Conservation (phyloP, 92 coral and sea anemone genomes). For the Phenganax subtilis region DNA sequence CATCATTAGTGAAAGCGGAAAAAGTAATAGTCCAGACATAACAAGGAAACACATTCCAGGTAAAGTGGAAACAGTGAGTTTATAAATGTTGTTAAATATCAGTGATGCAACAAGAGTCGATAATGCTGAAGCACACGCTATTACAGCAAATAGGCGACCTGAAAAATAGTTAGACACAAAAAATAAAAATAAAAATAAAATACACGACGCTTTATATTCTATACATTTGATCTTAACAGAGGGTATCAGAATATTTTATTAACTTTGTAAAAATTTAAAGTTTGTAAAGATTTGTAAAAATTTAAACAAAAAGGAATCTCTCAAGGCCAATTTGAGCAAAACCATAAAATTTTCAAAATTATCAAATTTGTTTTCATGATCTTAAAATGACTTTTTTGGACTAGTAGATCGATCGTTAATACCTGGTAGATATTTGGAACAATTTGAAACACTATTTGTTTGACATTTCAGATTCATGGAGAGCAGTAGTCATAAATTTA, state of each 20-base stretch:
- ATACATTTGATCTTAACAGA: too few species aligned
- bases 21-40: constrained; percentile 60
- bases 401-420: too few species aligned
- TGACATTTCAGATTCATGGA: too few species aligned
- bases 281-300: too few species aligned
- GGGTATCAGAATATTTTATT: too few species aligned
- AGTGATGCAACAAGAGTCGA: constrained; percentile 66
- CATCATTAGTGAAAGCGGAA: constrained; percentile 61
- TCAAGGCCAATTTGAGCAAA: too few species aligned
- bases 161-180: neutral
- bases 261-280: too few species aligned
- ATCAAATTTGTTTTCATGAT: too few species aligned
- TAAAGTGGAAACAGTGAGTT: constrained; percentile 64
- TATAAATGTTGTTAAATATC: constrained; percentile 81
- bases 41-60: constrained; percentile 76
- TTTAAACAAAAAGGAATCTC: too few species aligned
- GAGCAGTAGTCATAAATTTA: too few species aligned
- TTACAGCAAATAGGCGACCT: constrained; percentile 81
- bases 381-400: too few species aligned
- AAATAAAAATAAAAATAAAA: neutral
- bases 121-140: constrained; percentile 69
- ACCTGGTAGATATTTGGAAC: neutral
- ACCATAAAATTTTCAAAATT: too few species aligned
- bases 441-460: neutral
- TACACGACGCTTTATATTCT: neutral